Percentiles rank a stretch among this genome's conserved stretches.
Conservation (phyloP, 2,888 invertebrate genomes). For the Amitus sp. region DNA sequence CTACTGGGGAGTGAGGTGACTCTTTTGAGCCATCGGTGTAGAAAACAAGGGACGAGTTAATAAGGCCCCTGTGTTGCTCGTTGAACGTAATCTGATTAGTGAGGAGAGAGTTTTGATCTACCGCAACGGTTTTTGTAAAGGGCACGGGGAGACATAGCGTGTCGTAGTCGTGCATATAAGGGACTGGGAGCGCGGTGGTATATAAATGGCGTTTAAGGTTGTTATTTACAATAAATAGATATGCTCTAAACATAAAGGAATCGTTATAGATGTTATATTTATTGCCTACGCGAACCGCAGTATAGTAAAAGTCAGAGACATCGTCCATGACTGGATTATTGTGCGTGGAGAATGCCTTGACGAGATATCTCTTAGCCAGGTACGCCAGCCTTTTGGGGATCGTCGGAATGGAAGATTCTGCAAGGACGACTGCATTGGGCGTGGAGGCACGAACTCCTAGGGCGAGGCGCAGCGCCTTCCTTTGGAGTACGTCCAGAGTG, state of each 20-base stretch:
- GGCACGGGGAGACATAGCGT: background rate
- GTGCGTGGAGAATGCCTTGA: background rate
- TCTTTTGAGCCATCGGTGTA: background rate
- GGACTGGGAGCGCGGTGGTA: background rate
- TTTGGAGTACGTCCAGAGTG: conserved; percentile 8
- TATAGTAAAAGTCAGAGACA: background rate
- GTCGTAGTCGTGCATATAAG: background rate
- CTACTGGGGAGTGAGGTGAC: background rate
- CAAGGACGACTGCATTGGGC: background rate
- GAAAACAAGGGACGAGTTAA: background rate
- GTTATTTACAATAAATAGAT: background rate
- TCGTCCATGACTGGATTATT: background rate
- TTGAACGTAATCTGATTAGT: background rate
- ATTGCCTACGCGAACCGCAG: background rate
- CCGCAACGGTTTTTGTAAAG: background rate
- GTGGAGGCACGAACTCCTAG: background rate
- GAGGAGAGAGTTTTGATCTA: background rate
- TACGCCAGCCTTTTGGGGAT: background rate
- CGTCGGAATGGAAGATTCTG: background rate
- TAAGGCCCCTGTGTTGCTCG: background rate
- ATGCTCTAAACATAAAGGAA: background rate
- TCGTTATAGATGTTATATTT: background rate
- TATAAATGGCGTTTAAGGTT: background rate
- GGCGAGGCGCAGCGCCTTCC: background rate
- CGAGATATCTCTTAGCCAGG: background rate